Evolutionary conservation across 1,140 invertebrate species (phyloP).

Genomic region (Chionoecetes opilio): DNA sequence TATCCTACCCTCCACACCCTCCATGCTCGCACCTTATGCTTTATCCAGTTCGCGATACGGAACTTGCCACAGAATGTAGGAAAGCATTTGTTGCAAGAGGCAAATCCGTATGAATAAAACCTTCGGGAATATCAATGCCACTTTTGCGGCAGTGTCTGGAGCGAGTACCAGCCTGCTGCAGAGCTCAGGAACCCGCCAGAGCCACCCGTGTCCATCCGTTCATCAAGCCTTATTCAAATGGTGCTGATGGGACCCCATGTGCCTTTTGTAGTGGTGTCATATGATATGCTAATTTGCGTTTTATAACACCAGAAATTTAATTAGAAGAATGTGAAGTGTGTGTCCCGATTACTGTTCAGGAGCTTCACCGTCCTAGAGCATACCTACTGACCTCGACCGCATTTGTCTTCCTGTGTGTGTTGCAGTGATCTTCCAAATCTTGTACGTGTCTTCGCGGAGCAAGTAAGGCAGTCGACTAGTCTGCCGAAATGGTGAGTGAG

Average conservation of each 20-base stretch:
- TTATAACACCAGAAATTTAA: no score
- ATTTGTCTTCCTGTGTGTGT: no score
- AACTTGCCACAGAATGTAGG: not conserved
- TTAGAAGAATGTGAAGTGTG: no score
- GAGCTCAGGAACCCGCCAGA: not conserved
- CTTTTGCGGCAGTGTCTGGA: not conserved
- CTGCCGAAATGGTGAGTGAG: no score
- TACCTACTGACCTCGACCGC: no score
- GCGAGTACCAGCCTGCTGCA: not conserved
- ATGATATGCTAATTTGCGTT: no score
- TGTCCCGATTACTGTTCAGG: no score
- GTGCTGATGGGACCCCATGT: not conserved
- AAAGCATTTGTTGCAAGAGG: not conserved
- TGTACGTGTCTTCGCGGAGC: no score
- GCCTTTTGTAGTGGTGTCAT: not conserved
- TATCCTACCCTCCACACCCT: not conserved
- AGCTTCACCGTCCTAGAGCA: no score
- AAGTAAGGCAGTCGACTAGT: no score
- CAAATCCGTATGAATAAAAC: not conserved
- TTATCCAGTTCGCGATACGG: not conserved
- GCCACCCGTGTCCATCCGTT: not conserved
- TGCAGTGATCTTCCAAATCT: no score
- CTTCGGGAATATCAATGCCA: not conserved
- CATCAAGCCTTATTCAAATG: not conserved
- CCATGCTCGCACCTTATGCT: not conserved